Percentiles rank a stretch among this genome's conserved stretches.
These are phyloP conservation scores for Bombus sibiricus DNA, from an alignment of 1,140 invertebrate species.

Conservation along the genomic window DNA sequence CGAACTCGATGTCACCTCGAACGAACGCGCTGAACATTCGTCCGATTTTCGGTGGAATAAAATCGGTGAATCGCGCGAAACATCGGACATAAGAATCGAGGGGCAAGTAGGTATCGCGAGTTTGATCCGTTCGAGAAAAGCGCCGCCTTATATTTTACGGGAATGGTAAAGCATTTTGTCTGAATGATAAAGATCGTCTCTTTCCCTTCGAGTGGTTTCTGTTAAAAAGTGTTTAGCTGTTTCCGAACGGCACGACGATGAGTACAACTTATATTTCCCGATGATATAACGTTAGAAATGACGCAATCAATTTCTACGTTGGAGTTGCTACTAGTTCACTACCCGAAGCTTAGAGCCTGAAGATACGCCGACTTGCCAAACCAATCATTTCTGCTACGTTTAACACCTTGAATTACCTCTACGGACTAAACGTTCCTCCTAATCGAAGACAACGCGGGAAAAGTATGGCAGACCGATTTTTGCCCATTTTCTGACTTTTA, in stretches of 20 bases:
- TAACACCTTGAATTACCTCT: not conserved
- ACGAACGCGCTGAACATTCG: rapidly evolving
- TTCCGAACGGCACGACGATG: not conserved
- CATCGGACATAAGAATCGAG: not conserved
- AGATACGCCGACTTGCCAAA: not conserved
- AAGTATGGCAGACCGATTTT: too few species aligned
- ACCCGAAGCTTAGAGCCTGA: not conserved
- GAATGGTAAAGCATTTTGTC: not conserved
- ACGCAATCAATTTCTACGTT: not conserved
- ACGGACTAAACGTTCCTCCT: too few species aligned
- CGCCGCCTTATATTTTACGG: not conserved
- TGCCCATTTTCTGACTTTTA: too few species aligned
- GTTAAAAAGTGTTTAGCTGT: not conserved
- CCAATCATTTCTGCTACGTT: too few species aligned
- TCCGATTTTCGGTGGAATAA: not conserved
- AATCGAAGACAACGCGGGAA: too few species aligned
- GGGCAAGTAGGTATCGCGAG: rapidly evolving
- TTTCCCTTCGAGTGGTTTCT: not conserved
- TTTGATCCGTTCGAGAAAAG: not conserved
- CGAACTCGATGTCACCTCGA: not conserved
- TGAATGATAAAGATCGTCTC: too few species aligned
- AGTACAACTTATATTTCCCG: not conserved
- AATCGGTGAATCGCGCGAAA: not conserved
- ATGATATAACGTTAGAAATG: not conserved
- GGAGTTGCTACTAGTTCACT: rapidly evolving